Evolutionary conservation across 2,888 invertebrate genomes (phyloP), one percentile per base, ranked within the genome.

Genomic region (Dascillus cervinus): DNA sequence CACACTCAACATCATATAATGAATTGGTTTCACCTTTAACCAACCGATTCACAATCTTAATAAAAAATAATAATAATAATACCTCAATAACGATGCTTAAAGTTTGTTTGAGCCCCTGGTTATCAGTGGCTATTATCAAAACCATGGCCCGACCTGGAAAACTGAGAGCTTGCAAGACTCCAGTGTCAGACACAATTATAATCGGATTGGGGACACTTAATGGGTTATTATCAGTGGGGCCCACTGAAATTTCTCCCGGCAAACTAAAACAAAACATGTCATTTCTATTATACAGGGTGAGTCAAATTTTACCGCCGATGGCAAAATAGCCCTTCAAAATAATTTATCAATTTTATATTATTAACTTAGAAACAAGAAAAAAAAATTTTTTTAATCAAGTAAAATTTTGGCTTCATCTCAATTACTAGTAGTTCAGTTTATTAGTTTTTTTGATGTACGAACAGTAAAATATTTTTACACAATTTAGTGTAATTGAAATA

Each of bases 51-150:
- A 26, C 11, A 25, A 10, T 13, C 17, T 8, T 31, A 17, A 14
- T 13, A 15, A 22, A 12, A 8, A 21, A 6, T 10, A 24, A 45
- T 49, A n/a, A n/a, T n/a, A n/a, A n/a, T n/a, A n/a, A n/a, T 53
- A 72, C 74, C 62, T 72, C 69, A 4, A 74, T 63, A 2, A 67
- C 60, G 15, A 73, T 49, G 28, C 64, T 66, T 8, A 72, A 34
- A 1, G 64, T 65, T 50, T 75, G 74, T 38, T 67, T 66, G 10
- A 72, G 51, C 3, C 72, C 72, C 49, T 66, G 66, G 14, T 68
- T 65, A 50, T 75, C 75, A 9, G 55, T 58, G 2, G 70, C 64
- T 2, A 63, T 64, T 17, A 75, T 55, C 9, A 69, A 49, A 4
- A 75, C 47, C 21, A 67, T 56, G 1, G 60, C 56, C 14, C 45